Evolutionary conservation across 2,113 vertebrate species (phyloP).

Genomic region (Chloebia gouldiae): DNA sequence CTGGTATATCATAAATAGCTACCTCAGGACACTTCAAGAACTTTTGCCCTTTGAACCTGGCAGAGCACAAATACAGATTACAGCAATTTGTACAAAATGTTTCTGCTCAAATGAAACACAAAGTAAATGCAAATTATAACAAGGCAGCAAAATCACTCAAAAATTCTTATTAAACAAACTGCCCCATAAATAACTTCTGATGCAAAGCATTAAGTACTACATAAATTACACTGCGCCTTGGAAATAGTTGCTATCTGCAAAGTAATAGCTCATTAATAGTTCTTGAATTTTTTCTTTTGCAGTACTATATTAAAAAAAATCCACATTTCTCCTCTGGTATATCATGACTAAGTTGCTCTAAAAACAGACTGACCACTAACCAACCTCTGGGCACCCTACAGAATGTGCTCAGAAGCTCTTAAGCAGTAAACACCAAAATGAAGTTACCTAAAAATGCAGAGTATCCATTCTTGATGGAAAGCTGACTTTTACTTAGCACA

Average conservation of each 20-base stretch:
- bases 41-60: background rate
- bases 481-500: background rate
- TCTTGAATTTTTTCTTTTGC: background rate
- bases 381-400: background rate
- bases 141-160: background rate
- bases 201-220: background rate
- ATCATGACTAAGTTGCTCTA: background rate
- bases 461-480: background rate
- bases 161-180: background rate
- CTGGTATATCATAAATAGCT: background rate
- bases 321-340: background rate
- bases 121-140: background rate
- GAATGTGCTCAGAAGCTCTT: background rate
- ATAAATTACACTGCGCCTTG: background rate
- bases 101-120: background rate
- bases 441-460: background rate
- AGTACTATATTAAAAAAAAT: background rate
- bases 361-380: background rate
- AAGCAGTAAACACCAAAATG: background rate
- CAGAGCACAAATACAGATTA: background rate
- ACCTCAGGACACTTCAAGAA: background rate
- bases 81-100: background rate
- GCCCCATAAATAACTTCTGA: background rate
- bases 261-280: background rate
- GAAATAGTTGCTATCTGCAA: background rate